A percentile compares a stretch with the other conserved stretches of the same genome.
Conservation (phyloP, 1,140 invertebrate genomes). For the Drosophila sturtevanti region DNA sequence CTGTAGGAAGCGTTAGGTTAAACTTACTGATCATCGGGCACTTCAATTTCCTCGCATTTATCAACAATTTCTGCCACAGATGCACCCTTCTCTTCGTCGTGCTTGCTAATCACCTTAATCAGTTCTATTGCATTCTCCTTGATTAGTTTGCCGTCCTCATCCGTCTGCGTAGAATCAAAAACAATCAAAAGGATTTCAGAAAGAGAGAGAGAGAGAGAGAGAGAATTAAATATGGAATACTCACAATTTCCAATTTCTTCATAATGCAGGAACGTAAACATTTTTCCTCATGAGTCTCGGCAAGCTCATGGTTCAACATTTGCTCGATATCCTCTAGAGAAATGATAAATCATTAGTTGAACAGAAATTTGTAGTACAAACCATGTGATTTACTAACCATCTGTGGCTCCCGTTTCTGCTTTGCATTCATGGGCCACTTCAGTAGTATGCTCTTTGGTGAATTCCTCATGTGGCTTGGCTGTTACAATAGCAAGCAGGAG, state of each 20-base stretch:
- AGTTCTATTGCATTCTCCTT: constrained; percentile 54
- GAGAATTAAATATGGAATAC: not conserved
- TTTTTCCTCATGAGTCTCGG: constrained; percentile 53
- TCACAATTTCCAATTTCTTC: constrained; percentile 74
- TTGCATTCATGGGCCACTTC: constrained; percentile 59
- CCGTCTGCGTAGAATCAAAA: constrained; percentile 42
- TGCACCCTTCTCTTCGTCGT: constrained; percentile 51
- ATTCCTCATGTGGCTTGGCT: constrained; percentile 53
- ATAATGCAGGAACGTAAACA: constrained; percentile 68
- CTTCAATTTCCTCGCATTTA: constrained; percentile 52
- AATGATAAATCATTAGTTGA: not conserved
- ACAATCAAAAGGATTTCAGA: too few species aligned
- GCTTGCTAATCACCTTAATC: constrained; percentile 48
- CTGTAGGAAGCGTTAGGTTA: too few species aligned
- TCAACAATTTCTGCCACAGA: constrained; percentile 49
- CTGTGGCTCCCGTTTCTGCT: constrained; percentile 55
- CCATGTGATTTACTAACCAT: constrained; percentile 39
- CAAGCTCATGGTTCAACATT: constrained; percentile 48
- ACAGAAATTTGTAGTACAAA: too few species aligned
- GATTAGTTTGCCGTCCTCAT: constrained; percentile 62
- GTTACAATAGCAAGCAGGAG: constrained; percentile 32
- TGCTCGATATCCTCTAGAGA: constrained; percentile 61
- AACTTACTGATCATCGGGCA: constrained; percentile 70
- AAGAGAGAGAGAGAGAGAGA: not conserved
- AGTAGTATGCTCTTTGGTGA: constrained; percentile 42